phyloP scores from a whole-genome alignment of 1,140 invertebrate species.

The Pseudomyrmex sp. region DNA sequence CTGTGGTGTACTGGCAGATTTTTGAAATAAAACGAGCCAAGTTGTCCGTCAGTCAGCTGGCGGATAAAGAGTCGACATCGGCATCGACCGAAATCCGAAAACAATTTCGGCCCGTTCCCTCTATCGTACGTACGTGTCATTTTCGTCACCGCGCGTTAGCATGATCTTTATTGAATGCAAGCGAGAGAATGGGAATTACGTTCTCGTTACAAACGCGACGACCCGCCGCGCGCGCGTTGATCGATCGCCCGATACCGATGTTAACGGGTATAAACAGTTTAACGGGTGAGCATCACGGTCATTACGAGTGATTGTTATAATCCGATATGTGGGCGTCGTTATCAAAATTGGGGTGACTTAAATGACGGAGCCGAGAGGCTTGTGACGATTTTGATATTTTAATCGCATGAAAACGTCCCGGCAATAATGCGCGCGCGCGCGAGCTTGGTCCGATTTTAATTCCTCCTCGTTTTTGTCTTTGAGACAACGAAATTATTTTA shows the following conservation, averaged over 20 bases:
- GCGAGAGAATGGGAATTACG: conserved; percentile 61
- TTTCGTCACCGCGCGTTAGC: conserved; percentile 57
- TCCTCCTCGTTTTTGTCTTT: background rate
- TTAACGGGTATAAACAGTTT: conserved; percentile 62
- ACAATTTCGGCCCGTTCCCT: conserved; percentile 25
- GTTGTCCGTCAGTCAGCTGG: background rate
- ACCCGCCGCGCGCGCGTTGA: conserved; percentile 48
- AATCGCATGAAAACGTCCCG: conserved; percentile 23
- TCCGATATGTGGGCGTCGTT: conserved; percentile 57
- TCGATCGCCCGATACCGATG: conserved; percentile 58
- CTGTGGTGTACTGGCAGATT: no score
- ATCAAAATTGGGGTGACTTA: conserved; percentile 62
- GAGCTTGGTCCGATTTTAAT: background rate
- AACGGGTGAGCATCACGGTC: conserved; percentile 59
- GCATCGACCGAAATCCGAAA: conserved; percentile 28
- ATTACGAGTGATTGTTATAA: conserved; percentile 63
- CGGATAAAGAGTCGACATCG: conserved; percentile 10
- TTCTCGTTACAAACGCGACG: conserved; percentile 57
- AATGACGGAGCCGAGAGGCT: conserved; percentile 51
- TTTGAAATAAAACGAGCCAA: conserved; percentile 5
- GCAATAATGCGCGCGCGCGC: conserved; percentile 10
- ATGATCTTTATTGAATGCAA: conserved; percentile 62
- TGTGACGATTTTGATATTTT: conserved; percentile 53
- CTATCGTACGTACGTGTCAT: conserved; percentile 36
- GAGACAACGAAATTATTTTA: conserved; percentile 32